Conservation (phyloP, 2,113 vertebrate species). For the Suncus etruscus region DNA sequence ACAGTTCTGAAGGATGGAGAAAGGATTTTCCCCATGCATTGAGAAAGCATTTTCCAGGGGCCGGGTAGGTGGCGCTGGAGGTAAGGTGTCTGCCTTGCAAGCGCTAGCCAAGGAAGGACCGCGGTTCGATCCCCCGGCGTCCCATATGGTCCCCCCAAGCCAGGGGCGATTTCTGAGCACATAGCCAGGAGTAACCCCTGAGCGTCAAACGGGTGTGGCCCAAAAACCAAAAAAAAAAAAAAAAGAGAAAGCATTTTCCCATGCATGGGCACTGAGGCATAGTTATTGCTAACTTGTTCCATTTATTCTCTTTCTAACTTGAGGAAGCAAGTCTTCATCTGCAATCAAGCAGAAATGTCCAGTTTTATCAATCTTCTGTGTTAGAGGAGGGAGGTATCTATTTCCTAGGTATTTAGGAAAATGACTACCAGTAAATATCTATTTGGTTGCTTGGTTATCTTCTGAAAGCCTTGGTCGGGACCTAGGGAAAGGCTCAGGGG, state of each 20-base stretch:
- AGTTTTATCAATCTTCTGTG: constrained; percentile 10
- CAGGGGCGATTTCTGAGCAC: too few relatives aligned
- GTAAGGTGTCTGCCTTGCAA: too few relatives aligned
- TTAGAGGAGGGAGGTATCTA: constrained; percentile 12
- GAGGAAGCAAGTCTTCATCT: neutral
- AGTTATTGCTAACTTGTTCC: constrained; percentile 2
- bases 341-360: constrained; percentile 42
- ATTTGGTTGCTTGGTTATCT: constrained; percentile 61
- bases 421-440: constrained; percentile 33
- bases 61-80: too few relatives aligned
- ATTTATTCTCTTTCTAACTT: constrained; percentile 30
- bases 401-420: constrained; percentile 24
- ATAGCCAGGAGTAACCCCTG: too few relatives aligned
- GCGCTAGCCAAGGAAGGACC: too few relatives aligned
- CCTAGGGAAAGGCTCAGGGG: neutral
- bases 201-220: too few relatives aligned
- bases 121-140: too few relatives aligned
- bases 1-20: neutral
- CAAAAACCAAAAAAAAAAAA: too few relatives aligned
- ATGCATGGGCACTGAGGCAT: too few relatives aligned
- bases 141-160: too few relatives aligned
- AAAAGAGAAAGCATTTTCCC: too few relatives aligned
- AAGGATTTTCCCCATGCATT: constrained; percentile 45
- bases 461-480: constrained; percentile 54
- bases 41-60: too few relatives aligned